These are phyloP conservation scores for Leptocoma aspasia DNA, from an alignment of 2,113 vertebrate species.

Conservation along the genomic window DNA sequence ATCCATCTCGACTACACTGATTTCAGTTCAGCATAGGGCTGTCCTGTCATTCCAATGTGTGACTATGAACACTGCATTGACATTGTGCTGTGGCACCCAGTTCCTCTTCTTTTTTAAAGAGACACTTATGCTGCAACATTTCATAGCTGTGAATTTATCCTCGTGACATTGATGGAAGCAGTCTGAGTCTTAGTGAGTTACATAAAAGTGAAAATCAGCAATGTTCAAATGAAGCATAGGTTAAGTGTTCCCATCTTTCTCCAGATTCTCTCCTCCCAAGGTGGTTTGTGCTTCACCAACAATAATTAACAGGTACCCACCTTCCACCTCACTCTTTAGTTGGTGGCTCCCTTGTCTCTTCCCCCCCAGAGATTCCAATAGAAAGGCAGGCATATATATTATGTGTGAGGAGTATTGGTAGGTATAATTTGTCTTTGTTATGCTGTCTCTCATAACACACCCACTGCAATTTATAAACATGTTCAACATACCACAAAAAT, in stretches of 20 bases:
- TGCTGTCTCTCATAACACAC: neutral
- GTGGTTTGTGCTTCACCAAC: neutral
- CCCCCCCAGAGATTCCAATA: rapidly evolving
- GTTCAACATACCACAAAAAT: neutral
- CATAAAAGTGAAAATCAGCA: neutral
- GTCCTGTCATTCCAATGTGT: neutral
- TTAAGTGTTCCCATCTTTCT: neutral
- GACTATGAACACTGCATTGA: rapidly evolving
- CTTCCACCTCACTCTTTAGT: neutral
- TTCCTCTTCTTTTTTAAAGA: neutral
- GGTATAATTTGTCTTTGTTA: neutral
- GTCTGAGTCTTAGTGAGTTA: neutral
- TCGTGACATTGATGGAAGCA: neutral
- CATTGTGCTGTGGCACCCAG: neutral
- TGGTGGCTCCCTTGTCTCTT: neutral
- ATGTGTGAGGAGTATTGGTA: neutral
- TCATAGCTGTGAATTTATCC: neutral
- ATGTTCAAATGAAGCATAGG: neutral
- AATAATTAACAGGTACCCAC: neutral
- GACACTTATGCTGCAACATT: neutral
- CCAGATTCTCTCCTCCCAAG: neutral
- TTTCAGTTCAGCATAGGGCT: neutral
- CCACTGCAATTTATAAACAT: neutral
- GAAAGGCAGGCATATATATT: neutral
- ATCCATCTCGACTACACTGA: neutral